These are phyloP conservation scores for Pangasius sanitwongsei DNA, from an alignment of 2,797 vertebrate species.

Conservation along the genomic window DNA sequence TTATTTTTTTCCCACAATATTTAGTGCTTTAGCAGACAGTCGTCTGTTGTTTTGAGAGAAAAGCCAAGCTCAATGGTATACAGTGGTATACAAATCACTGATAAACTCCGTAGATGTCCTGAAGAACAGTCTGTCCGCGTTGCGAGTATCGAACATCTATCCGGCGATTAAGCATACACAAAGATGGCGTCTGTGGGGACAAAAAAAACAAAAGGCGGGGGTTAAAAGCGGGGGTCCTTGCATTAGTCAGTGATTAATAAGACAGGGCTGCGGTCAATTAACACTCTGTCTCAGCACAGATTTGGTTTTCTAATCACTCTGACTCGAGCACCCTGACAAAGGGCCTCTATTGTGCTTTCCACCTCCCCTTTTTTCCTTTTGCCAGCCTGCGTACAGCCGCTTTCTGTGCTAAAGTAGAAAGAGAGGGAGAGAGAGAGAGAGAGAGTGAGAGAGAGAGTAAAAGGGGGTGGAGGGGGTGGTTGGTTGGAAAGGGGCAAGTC, in stretches of 20 bases:
- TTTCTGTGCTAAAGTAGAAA: slow-evolving; percentile 66
- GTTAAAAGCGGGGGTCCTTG: slow-evolving; percentile 61
- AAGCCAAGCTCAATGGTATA: not conserved
- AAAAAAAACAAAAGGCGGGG: slow-evolving; percentile 53
- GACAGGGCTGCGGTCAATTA: slow-evolving; percentile 80
- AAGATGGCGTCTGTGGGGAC: slow-evolving; percentile 50
- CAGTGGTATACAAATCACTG: slow-evolving; percentile 2
- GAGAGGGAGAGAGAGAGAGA: slow-evolving; percentile 41
- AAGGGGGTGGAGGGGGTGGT: not conserved
- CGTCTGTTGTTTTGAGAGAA: not conserved
- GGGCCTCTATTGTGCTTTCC: slow-evolving; percentile 76
- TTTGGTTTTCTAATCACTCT: slow-evolving; percentile 86
- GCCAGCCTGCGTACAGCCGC: slow-evolving; percentile 68
- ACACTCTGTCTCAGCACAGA: slow-evolving; percentile 78
- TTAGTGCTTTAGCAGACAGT: not conserved
- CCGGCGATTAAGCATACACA: not conserved
- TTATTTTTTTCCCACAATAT: not conserved
- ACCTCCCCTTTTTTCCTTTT: slow-evolving; percentile 39
- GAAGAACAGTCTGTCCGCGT: not conserved
- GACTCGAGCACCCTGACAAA: slow-evolving; percentile 79
- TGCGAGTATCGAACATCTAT: not conserved
- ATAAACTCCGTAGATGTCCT: slow-evolving; percentile 17
- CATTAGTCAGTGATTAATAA: slow-evolving; percentile 75
- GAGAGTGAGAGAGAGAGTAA: slow-evolving; percentile 37
- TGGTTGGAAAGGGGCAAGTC: slow-evolving; percentile 43